Base-by-base conservation (phyloP, 1,140 invertebrate genomes). In the Cephus cinctus region DNA sequence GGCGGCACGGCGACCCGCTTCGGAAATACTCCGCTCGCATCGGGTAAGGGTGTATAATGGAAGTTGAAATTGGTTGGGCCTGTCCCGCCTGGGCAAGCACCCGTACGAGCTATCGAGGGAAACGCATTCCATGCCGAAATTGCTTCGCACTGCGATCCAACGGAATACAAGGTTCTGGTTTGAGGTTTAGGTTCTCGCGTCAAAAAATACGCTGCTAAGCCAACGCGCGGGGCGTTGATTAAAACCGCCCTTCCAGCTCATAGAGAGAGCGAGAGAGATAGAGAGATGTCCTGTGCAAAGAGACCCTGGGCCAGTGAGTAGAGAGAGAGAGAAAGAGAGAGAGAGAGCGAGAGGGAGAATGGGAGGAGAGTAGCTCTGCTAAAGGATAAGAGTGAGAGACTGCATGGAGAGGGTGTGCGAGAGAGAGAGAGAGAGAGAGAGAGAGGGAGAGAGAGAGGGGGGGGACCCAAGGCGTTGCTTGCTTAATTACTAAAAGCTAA, bases 401-500 rank as follows among this genome's bases (percentile, higher is more conserved):
- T n/a, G n/a, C n/a, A n/a, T n/a, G n/a, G n/a, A n/a, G n/a, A n/a
- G 31, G 45, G 32, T 32, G 43, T n/a, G n/a, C n/a, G n/a, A n/a
- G 50, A 22, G 30, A 31, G 38, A n/a, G 31, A 41, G 32, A 32
- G 47, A 1, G 14, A n/a, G 51, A 42, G 42, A 22, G 42, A 20
- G 50, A 31, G 43, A 39, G 34, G 35, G 35, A 38, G 43, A 36
- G 31, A 32, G 52, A 34, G 46, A 32, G 21, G 12, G 15, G 16
- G 3, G 39, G 39, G 2, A 61, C 63, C 61, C 57, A 63, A 65
- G 69, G 67, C 71, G 74, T 71, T 67, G 73, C 71, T 73, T 75
- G 74, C 73, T 76, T 76, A 76, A 76, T 75, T 76, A 75, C 73
- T 75, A 75, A 76, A 75, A 76, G 73, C 73, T 76, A 76, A 76